A percentile compares a stretch with the other conserved stretches of the same genome.
Conservation (phyloP, 2,888 invertebrate species). For the Temnothorax ravouxi region DNA sequence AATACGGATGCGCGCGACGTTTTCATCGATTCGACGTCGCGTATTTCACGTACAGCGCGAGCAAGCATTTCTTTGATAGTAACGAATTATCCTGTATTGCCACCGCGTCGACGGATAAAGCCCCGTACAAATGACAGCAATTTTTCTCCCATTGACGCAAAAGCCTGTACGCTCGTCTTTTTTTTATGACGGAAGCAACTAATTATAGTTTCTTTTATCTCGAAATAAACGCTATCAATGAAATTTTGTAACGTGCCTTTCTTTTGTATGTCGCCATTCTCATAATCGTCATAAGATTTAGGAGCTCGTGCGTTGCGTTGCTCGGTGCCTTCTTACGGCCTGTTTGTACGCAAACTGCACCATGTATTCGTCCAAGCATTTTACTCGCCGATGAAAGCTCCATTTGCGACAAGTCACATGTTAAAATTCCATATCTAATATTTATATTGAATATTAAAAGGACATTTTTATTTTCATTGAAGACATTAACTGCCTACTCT, state of each 20-base stretch:
- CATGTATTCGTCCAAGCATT: slow-evolving; percentile 69
- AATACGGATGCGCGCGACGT: slow-evolving; percentile 82
- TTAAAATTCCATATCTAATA: slow-evolving; percentile 31
- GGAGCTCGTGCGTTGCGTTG: slow-evolving; percentile 81
- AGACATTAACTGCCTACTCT: slow-evolving; percentile 28
- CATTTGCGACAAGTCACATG: slow-evolving; percentile 9
- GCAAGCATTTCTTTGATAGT: slow-evolving; percentile 69
- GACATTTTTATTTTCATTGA: slow-evolving; percentile 4
- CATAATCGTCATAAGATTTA: slow-evolving; percentile 60
- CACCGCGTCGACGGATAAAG: slow-evolving; percentile 47
- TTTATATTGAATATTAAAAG: slow-evolving; percentile 20
- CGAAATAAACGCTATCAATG: slow-evolving; percentile 3
- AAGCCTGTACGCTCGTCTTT: background rate
- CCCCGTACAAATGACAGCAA: slow-evolving; percentile 15
- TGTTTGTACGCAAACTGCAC: slow-evolving; percentile 81
- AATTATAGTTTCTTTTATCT: background rate
- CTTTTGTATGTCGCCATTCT: slow-evolving; percentile 49
- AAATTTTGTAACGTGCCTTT: slow-evolving; percentile 9
- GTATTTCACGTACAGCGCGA: slow-evolving; percentile 74
- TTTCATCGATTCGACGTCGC: slow-evolving; percentile 81
- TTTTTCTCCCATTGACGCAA: slow-evolving; percentile 32
- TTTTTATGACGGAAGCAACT: background rate
- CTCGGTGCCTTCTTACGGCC: slow-evolving; percentile 84
- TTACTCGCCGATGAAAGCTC: slow-evolving; percentile 42
- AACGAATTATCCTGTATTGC: slow-evolving; percentile 72